Conservation (phyloP, 2,888 invertebrate genomes). For the Graphium colonna region DNA sequence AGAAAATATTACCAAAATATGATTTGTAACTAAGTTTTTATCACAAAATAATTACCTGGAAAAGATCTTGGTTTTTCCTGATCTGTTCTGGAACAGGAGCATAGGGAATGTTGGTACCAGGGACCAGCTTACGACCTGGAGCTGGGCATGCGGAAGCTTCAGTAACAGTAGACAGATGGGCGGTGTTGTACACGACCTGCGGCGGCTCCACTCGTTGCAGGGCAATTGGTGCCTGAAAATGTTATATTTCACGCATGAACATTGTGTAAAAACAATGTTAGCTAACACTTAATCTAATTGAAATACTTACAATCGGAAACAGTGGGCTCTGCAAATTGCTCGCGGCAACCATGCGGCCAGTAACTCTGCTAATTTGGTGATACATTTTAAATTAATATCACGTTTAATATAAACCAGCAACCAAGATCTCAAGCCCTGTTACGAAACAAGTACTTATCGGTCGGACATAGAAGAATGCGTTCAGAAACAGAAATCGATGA, state of each 20-base stretch:
- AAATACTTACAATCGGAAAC: conserved; percentile 65
- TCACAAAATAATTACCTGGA: too few relatives aligned
- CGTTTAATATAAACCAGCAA: conserved; percentile 30
- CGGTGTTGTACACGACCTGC: conserved; percentile 57
- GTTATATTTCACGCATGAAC: not conserved
- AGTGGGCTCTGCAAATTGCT: conserved; percentile 65
- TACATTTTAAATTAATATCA: conserved; percentile 54
- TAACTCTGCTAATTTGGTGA: conserved; percentile 65
- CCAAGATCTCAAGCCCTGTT: conserved; percentile 53
- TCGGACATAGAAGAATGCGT: conserved; percentile 37
- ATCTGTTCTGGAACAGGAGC: conserved; percentile 55
- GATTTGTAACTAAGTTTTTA: too few relatives aligned
- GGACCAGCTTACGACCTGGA: conserved; percentile 51
- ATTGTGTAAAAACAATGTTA: not conserved
- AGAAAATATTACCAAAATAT: too few relatives aligned
- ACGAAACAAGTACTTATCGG: conserved; percentile 66
- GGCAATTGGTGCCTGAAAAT: conserved; percentile 60
- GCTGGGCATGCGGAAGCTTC: conserved; percentile 53
- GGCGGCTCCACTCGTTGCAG: conserved; percentile 70
- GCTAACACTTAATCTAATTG: conserved; percentile 1
- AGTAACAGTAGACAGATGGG: conserved; percentile 63
- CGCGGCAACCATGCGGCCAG: conserved; percentile 66
- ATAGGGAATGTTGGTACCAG: conserved; percentile 68
- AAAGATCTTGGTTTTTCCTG: conserved; percentile 54
- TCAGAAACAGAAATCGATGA: conserved; percentile 31